Conservation (phyloP, 2,888 invertebrate genomes). For the Acanthosoma haemorrhoidale region DNA sequence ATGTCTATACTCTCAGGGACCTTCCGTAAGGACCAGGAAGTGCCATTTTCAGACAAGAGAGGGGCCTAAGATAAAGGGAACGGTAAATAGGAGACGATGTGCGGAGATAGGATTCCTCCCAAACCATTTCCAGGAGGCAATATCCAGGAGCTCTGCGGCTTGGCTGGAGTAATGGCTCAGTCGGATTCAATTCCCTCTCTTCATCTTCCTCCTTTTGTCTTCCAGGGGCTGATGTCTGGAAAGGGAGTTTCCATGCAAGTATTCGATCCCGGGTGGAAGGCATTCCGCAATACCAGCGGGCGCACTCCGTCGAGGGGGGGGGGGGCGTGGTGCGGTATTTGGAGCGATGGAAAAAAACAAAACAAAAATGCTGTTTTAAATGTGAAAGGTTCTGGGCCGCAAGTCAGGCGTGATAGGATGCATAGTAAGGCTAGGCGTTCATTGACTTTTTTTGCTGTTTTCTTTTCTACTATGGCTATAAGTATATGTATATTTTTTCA, state of each 20-base stretch:
- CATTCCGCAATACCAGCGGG: background rate
- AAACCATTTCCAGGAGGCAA: background rate
- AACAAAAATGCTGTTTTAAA: background rate
- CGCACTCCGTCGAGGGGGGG: too few relatives aligned
- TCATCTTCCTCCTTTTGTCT: background rate
- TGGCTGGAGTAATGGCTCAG: background rate
- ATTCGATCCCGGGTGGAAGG: background rate
- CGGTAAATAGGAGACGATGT: background rate
- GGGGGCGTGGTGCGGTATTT: background rate
- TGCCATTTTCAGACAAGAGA: background rate
- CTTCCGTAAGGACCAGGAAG: background rate
- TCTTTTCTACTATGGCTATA: too few relatives aligned
- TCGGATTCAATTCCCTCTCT: background rate
- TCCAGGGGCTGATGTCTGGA: background rate
- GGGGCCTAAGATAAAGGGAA: background rate
- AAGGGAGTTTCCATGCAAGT: background rate
- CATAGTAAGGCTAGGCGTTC: too few relatives aligned
- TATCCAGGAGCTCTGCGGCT: constrained; percentile 8
- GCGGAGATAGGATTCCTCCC: background rate
- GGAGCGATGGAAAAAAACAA: background rate
- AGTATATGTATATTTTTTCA: too few relatives aligned
- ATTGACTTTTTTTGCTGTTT: too few relatives aligned
- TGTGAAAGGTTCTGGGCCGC: constrained; percentile 2
- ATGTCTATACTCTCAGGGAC: too few relatives aligned
- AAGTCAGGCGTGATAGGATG: background rate